Conservation (phyloP, 2,113 vertebrate genomes). For the Hippocampus zosterae region DNA sequence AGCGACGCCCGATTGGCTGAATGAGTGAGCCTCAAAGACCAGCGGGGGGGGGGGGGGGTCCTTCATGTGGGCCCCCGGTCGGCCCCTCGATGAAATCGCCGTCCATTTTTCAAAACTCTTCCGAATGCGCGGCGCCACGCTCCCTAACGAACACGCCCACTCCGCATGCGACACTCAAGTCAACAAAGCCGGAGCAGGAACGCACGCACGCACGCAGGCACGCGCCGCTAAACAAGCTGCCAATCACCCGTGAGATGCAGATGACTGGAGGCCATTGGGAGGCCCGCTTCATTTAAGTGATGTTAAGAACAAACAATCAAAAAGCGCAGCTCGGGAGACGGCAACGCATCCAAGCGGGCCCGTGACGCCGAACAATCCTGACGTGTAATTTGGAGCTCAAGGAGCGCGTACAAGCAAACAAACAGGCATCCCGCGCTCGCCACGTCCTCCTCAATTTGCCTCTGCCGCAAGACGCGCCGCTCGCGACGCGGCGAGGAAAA, state of each 20-base stretch:
- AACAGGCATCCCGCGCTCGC: slow-evolving; percentile 58
- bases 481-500: slow-evolving; percentile 21
- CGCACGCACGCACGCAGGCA: slow-evolving; percentile 21
- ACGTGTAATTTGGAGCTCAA: slow-evolving; percentile 74
- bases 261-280: slow-evolving; percentile 50
- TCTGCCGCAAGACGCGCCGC: slow-evolving; percentile 44
- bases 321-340: slow-evolving; percentile 45
- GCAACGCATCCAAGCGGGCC: slow-evolving; percentile 46
- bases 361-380: slow-evolving; percentile 71
- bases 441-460: slow-evolving; percentile 67
- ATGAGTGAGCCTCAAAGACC: neutral
- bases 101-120: neutral
- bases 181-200: slow-evolving; percentile 9
- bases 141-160: slow-evolving; percentile 13
- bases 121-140: neutral
- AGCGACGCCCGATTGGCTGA: neutral
- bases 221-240: slow-evolving; percentile 43
- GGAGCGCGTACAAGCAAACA: slow-evolving; percentile 71
- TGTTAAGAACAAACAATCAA: slow-evolving; percentile 69
- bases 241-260: slow-evolving; percentile 39
- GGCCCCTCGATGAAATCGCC: too few relatives aligned
- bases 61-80: too few relatives aligned
- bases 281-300: slow-evolving; percentile 57
- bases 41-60: too few relatives aligned
- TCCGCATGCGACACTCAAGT: neutral